These are phyloP conservation scores for Acleris holmiana DNA, from an alignment of 2,888 invertebrate genomes.

Conservation along the genomic window DNA sequence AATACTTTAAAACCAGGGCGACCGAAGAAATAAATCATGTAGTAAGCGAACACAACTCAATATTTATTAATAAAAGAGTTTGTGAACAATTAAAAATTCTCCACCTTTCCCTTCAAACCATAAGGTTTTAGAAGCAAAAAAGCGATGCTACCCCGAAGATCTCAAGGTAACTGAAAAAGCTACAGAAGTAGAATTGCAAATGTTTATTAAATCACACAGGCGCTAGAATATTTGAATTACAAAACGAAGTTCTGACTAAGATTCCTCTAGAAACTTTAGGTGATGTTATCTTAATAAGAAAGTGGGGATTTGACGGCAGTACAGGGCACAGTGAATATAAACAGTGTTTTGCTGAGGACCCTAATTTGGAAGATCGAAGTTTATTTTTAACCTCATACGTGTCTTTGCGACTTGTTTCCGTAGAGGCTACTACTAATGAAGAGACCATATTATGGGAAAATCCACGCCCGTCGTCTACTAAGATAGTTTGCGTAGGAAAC, in stretches of 20 bases:
- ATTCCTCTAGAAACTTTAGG: slow-evolving; percentile 10
- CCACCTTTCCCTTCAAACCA: no score
- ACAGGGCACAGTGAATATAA: slow-evolving; percentile 39
- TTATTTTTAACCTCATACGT: slow-evolving; percentile 36
- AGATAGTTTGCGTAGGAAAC: neutral
- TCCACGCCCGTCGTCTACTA: no score
- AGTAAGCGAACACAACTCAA: no score
- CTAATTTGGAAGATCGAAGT: slow-evolving; percentile 12
- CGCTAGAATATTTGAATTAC: slow-evolving; percentile 24
- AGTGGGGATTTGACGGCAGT: slow-evolving; percentile 22
- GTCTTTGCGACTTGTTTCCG: slow-evolving; percentile 20
- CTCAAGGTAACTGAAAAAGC: slow-evolving; percentile 5
- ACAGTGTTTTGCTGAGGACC: slow-evolving; percentile 15
- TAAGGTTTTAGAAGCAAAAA: no score
- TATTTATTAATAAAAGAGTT: no score
- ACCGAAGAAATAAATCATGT: no score
- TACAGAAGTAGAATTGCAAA: slow-evolving; percentile 28
- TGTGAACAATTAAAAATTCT: no score
- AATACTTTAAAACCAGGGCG: no score
- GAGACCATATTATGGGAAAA: no score
- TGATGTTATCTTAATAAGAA: slow-evolving; percentile 32
- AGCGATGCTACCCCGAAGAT: slow-evolving; percentile 17
- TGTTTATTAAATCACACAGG: slow-evolving; percentile 26
- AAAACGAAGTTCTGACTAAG: slow-evolving; percentile 21
- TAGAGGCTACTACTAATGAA: no score